Evolutionary conservation across 2,797 vertebrate species (phyloP).

Genomic region (Staurois parvus): DNA sequence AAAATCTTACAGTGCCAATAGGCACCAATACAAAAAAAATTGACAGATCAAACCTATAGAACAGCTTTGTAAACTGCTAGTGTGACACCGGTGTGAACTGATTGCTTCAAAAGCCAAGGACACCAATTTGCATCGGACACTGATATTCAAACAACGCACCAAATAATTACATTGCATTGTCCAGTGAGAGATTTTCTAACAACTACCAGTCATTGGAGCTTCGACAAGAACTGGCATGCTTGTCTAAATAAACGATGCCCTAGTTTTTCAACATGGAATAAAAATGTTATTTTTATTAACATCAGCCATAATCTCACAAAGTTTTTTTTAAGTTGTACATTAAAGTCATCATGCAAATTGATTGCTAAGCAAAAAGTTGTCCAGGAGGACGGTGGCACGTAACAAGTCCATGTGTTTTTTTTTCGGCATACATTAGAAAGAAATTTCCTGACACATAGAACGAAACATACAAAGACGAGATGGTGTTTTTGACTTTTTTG

Average conservation of each 20-base stretch:
- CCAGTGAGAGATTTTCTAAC: constrained; percentile 57
- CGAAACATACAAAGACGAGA: constrained; percentile 69
- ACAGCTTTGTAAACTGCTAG: constrained; percentile 58
- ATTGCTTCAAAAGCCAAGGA: constrained; percentile 52
- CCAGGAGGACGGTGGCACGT: constrained; percentile 67
- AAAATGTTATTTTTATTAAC: constrained; percentile 64
- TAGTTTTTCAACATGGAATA: constrained; percentile 57
- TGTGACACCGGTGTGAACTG: constrained; percentile 60
- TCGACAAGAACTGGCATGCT: constrained; percentile 65
- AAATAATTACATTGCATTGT: constrained; percentile 45
- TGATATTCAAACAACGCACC: constrained; percentile 56
- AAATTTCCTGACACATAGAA: constrained; percentile 67
- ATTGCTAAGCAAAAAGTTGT: constrained; percentile 63
- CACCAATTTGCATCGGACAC: constrained; percentile 41
- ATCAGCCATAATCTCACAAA: constrained; percentile 54
- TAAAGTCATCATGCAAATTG: constrained; percentile 60
- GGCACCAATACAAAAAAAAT: constrained; percentile 3
- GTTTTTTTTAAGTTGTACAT: constrained; percentile 55
- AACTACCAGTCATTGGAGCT: constrained; percentile 60
- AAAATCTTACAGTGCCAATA: not conserved
- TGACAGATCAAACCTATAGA: constrained; percentile 58
- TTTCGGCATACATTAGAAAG: constrained; percentile 70
- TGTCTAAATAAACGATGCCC: constrained; percentile 62
- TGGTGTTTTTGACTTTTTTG: constrained; percentile 54
- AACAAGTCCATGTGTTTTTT: constrained; percentile 63